Conservation (phyloP, 2,797 vertebrate genomes). For the Pseudopleuronectes americanus region DNA sequence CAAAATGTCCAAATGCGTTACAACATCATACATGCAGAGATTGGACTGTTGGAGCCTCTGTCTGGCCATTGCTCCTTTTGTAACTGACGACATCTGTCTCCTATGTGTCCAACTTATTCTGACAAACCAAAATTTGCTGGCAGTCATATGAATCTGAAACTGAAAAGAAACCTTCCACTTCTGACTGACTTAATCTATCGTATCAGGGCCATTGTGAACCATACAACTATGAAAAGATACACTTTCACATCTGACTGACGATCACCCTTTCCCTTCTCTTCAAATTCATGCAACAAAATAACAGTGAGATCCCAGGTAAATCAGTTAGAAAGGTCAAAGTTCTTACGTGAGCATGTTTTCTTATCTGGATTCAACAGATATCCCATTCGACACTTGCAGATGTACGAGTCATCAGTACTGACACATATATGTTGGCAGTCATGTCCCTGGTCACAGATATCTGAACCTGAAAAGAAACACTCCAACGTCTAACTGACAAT, state of each 20-base stretch:
- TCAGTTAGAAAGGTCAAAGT: too few species aligned
- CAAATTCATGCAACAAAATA: too few species aligned
- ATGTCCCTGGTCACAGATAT: constrained; percentile 74
- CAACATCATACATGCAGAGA: not conserved
- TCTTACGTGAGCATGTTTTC: constrained; percentile 80
- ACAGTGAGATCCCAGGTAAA: too few species aligned
- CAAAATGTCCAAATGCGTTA: constrained; percentile 9
- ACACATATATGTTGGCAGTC: constrained; percentile 84
- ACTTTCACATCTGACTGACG: not conserved
- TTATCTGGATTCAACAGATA: constrained; percentile 77
- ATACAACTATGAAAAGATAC: not conserved
- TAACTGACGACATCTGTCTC: too few species aligned
- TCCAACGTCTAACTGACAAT: constrained; percentile 10
- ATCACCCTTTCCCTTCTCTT: too few species aligned
- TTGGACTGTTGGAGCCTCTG: not conserved
- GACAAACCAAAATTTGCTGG: not conserved
- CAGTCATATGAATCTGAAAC: not conserved
- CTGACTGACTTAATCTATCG: too few species aligned
- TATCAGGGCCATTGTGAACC: too few species aligned
- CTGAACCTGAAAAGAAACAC: constrained; percentile 63
- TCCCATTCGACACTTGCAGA: constrained; percentile 81
- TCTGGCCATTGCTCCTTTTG: too few species aligned
- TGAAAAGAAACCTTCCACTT: not conserved
- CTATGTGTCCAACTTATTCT: too few species aligned
- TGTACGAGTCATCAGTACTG: constrained; percentile 59